phyloP scores from a whole-genome alignment of 2,113 vertebrate species.

The Morone saxatilis region DNA sequence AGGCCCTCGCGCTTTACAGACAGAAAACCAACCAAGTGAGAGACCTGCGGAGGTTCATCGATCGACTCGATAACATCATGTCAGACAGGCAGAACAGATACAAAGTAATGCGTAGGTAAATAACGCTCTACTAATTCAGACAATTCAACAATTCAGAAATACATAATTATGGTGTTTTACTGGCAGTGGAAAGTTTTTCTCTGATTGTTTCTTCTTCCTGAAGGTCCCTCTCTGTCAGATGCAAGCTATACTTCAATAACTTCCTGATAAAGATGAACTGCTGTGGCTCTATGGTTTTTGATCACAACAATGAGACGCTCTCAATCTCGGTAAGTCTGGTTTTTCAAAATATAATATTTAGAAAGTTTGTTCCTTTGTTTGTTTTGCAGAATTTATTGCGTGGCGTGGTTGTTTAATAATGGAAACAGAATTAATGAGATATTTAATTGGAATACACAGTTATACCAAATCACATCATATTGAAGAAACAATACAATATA shows the following conservation, averaged over 20 bases:
- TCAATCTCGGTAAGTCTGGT: conserved; percentile 53
- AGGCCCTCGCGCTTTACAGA: conserved; percentile 89
- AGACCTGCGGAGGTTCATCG: conserved; percentile 86
- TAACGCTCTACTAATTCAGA: not conserved
- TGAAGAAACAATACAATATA: too few relatives aligned
- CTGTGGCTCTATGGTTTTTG: conserved; percentile 65
- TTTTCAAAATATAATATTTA: not conserved
- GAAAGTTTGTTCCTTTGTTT: not conserved
- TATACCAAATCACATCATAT: not conserved
- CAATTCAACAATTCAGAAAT: not conserved
- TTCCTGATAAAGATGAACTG: conserved; percentile 71
- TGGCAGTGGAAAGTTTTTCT: not conserved
- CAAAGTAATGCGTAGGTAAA: conserved; percentile 87
- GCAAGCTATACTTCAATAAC: conserved; percentile 70
- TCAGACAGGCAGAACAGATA: conserved; percentile 88
- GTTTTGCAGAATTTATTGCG: not conserved
- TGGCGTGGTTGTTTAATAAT: not conserved
- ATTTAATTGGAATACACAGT: not conserved
- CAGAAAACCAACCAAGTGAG: conserved; percentile 89
- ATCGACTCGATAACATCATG: conserved; percentile 89
- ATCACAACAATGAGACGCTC: conserved; percentile 71
- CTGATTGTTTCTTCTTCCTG: not conserved
- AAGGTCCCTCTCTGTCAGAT: conserved; percentile 69
- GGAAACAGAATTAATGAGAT: too few relatives aligned
- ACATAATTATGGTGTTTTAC: not conserved